These are phyloP conservation scores for Acrocera orbiculus DNA, from an alignment of 2,888 invertebrate species.

Conservation along the genomic window DNA sequence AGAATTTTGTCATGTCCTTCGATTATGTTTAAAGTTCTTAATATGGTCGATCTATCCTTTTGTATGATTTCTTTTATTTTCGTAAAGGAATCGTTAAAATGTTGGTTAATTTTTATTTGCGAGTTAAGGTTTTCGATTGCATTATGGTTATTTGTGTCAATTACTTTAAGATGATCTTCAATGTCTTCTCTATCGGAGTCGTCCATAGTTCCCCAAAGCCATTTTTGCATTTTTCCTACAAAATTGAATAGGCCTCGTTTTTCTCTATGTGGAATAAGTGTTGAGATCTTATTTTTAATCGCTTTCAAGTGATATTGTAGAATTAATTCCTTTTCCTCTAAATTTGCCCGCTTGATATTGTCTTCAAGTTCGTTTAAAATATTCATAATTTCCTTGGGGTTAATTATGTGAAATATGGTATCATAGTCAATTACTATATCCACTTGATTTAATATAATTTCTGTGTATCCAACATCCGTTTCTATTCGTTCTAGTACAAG, in stretches of 20 bases:
- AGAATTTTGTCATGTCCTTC: not conserved
- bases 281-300: not conserved
- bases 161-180: slow-evolving; percentile 4
- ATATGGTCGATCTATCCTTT: not conserved
- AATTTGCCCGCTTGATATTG: not conserved
- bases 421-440: too few species aligned
- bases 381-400: not conserved
- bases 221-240: slow-evolving; percentile 1
- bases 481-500: not conserved
- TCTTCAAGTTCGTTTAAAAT: not conserved
- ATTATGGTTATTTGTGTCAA: slow-evolving; percentile 4
- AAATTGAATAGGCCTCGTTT: slow-evolving; percentile 3
- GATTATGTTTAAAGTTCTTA: not conserved
- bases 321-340: not conserved
- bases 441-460: not conserved
- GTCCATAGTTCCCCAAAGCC: slow-evolving; percentile 6
- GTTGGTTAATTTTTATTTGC: slow-evolving; percentile 3
- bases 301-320: slow-evolving; percentile 2
- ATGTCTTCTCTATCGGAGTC: not conserved
- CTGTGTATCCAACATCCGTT: not conserved
- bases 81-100: slow-evolving; percentile 1
- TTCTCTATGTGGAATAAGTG: slow-evolving; percentile 3
- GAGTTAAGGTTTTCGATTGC: slow-evolving; percentile 3
- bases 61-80: slow-evolving; percentile 2
- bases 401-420: slow-evolving; percentile 2